Evolutionary conservation across 2,797 vertebrate genomes (phyloP), one percentile per base, ranked within the genome.

Genomic region (Sebastes hubbsi): DNA sequence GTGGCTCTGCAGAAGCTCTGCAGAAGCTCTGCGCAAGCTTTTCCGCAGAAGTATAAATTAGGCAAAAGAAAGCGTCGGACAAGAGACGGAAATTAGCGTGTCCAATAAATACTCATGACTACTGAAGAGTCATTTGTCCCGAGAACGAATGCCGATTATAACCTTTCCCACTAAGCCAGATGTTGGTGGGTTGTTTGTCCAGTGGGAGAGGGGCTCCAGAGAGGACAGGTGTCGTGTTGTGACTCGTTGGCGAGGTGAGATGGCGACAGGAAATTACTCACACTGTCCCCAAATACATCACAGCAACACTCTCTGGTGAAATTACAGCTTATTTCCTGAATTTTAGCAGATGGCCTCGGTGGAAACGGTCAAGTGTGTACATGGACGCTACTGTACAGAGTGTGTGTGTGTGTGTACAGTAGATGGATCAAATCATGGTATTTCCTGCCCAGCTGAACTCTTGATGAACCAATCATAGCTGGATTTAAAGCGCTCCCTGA

Each of bases 391-490:
- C 18, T 11, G 10, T 13, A 14, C 6, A 38, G 36, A 46, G 30
- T 65, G 52, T 32, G 7, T 59, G 60, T 52, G 61, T 54, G 6
- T 59, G 59, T 27, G 36, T 54, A 24, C 65, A 11, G 16, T 34
- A 24, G 42, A 60, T 49, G 6, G n/a, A 10, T 32, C 58, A 61
- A 32, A 52, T 59, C 1, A 25, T 62, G 59, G 3, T 25, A 77
- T 81, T 75, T 82, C 60, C 72, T 56, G 32, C 25, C 2, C 46
- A 18, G 24, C 52, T 27, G 46, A 62, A 30, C 22, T 62, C 66
- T 24, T 82, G 67, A 89, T 85, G 36, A 70, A 64, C 84, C 77
- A 82, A 85, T 84, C 81, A 84, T 18, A 38, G 74, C 62, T 30
- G 85, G 85, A 87, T 87, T 84, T 84, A 38, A 66, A 80, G 22